Base-by-base conservation (phyloP, 35 echinoderm and acorn worm species). In the Patiria miniata region DNA sequence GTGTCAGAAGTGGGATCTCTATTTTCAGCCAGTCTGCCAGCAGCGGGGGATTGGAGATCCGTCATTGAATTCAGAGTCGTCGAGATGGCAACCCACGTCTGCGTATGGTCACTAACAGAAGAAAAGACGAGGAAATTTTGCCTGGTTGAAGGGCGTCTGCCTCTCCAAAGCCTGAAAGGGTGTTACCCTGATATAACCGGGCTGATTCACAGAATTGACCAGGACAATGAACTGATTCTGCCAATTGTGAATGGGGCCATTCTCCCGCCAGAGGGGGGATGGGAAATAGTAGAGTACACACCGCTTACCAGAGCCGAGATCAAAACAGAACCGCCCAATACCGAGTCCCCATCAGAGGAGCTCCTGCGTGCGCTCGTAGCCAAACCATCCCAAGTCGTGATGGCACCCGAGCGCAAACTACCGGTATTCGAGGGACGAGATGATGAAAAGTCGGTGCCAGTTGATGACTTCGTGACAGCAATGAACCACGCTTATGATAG, bases 241-340 rank as follows among this genome's bases (percentile, higher is more conserved):
- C 61, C 61, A 21, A 34, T 69, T 6, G 17, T 69, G 23, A 69
- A 69, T 34, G 61, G 33, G 12, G 61, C 61, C 33, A 14, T 69
- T 69, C 61, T 69, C 23, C 61, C 61, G 12, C 61, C n/a, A 69
- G 61, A 69, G 33, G 61, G 61, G 28, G 61, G 26, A 69, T 69
- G 12, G 61, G 61, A 34, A 33, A 33, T 34, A 12, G 61, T n/a
- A n/a, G n/a, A n/a, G n/a, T n/a, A n/a, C n/a, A n/a, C n/a, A n/a
- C n/a, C n/a, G n/a, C n/a, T n/a, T n/a, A 69, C 4, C 4, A 12
- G 12, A 12, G 12, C 4, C 42, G 42, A 47, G 4, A 47, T 12
- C 12, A 47, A 47, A 12, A 6, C 42, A 6, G 42, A 6, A 6
- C 12, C n/a, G n/a, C n/a, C n/a, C n/a, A n/a, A n/a, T n/a, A n/a